phyloP scores from a whole-genome alignment of 2,888 invertebrate genomes.

The Alentia gelatinosa region DNA sequence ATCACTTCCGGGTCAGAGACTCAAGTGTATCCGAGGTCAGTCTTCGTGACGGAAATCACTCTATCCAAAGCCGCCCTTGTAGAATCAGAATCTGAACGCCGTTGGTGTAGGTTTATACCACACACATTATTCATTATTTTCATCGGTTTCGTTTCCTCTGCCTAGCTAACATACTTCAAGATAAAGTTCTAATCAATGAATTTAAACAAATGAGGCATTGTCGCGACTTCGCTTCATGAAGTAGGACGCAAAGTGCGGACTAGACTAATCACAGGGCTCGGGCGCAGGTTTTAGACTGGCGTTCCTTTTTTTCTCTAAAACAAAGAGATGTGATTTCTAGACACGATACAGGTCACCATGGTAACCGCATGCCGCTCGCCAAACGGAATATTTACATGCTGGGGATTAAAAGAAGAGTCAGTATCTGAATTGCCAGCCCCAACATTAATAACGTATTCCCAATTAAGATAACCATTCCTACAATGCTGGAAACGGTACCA shows the following conservation, averaged over 20 bases:
- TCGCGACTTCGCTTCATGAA: background rate
- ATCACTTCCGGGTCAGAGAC: conserved; percentile 17
- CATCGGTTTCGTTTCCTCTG: no score
- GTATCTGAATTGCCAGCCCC: background rate
- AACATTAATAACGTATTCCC: background rate
- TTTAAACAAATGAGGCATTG: background rate
- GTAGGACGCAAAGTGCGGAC: background rate
- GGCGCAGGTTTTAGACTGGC: background rate
- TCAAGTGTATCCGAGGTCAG: conserved; percentile 41
- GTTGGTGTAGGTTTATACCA: background rate
- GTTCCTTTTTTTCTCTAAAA: background rate
- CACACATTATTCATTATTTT: no score
- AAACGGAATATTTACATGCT: background rate
- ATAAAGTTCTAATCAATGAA: background rate
- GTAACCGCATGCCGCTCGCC: background rate
- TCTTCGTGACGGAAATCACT: background rate
- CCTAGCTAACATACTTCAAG: background rate
- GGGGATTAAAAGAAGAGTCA: background rate
- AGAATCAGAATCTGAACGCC: background rate
- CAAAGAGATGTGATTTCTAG: background rate
- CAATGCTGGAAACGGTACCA: no score
- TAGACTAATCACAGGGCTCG: background rate
- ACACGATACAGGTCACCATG: conserved; percentile 2
- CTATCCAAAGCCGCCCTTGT: background rate
- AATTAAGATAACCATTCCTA: no score